phyloP scores from a whole-genome alignment of 2,113 vertebrate genomes.

The Dolichotis patagonum region DNA sequence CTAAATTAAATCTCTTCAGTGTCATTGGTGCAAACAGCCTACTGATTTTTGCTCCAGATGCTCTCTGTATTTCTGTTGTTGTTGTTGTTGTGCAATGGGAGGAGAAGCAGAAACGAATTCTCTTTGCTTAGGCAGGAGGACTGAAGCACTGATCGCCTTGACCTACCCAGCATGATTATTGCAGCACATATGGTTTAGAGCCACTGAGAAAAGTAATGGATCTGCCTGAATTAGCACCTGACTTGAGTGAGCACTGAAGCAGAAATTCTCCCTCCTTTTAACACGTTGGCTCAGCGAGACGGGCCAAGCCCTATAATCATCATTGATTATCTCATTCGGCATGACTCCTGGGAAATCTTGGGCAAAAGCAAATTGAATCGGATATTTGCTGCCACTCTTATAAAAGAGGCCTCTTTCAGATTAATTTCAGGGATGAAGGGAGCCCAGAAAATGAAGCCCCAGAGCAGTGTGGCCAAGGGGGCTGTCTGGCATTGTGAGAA shows the following conservation, averaged over 20 bases:
- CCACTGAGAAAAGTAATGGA: slow-evolving; percentile 70
- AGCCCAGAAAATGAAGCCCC: slow-evolving; percentile 57
- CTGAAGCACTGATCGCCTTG: neutral
- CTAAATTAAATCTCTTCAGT: slow-evolving; percentile 83
- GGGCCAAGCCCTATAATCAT: slow-evolving; percentile 78
- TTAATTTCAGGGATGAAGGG: slow-evolving; percentile 73
- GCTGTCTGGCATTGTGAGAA: neutral
- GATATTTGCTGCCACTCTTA: slow-evolving; percentile 74
- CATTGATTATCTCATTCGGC: slow-evolving; percentile 82
- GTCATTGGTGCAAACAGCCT: slow-evolving; percentile 71
- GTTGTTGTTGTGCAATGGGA: slow-evolving; percentile 74
- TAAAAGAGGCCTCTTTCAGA: slow-evolving; percentile 62
- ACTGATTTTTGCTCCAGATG: slow-evolving; percentile 76
- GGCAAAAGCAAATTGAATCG: slow-evolving; percentile 81
- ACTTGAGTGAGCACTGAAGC: slow-evolving; percentile 67
- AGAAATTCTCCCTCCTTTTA: slow-evolving; percentile 79
- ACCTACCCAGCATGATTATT: slow-evolving; percentile 71
- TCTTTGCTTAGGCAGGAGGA: slow-evolving; percentile 51
- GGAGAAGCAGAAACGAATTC: slow-evolving; percentile 63
- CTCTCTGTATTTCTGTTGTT: slow-evolving; percentile 72
- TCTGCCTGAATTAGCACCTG: slow-evolving; percentile 80
- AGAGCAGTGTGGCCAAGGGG: neutral
- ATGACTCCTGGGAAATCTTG: slow-evolving; percentile 84
- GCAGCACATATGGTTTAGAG: slow-evolving; percentile 29
- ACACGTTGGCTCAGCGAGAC: slow-evolving; percentile 64